Base-by-base conservation (phyloP, 1,140 invertebrate species). In the Drosophila murphyi region DNA sequence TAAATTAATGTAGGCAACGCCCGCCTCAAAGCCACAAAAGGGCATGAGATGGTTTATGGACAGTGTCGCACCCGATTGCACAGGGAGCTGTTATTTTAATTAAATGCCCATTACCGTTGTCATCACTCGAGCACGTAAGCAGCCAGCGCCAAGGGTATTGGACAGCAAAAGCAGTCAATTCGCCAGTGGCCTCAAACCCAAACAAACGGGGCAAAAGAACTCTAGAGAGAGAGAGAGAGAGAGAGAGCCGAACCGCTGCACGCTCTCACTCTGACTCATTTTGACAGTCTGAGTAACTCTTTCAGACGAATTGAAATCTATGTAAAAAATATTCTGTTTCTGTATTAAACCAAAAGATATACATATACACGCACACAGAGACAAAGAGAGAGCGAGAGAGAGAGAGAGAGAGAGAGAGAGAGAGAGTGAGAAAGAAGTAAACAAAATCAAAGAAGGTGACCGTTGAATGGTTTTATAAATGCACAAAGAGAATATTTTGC, bases 31-130 rank as follows among this genome's bases (percentile, higher is more conserved):
- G 37, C 7, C 20, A 20, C 20, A 20, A 20, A 35, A 34, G 28
- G 32, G 45, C 65, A 63, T 55, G 54, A 43, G 32, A 29, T 39
- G 32, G 31, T 51, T 71, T 64, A 43, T 54, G 32, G 32, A 29
- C 43, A 48, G 31, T 34, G 4, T 34, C 39, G 0, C 39, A 20
- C 52, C 28, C 35, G 28, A 45, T 59, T 20, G 48, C 57, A 76
- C 73, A 85, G 80, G 70, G 76, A 56, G 72, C 56, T 54, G 65
- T 81, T 78, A 69, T 72, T 55, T 54, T 76, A 85, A 86, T 85
- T 81, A 85, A 81, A 85, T 77, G 64, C 29, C 45, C 81, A 85
- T 85, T 85, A 77, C 47, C 54, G 67, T 51, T 83, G 72, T 80
- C 77, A 76, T 32, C 56, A 59, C 35, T 56, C 43, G 28, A 47